Evolutionary conservation across 2,113 vertebrate species (phyloP).

Genomic region (Ardeotis arabs): DNA sequence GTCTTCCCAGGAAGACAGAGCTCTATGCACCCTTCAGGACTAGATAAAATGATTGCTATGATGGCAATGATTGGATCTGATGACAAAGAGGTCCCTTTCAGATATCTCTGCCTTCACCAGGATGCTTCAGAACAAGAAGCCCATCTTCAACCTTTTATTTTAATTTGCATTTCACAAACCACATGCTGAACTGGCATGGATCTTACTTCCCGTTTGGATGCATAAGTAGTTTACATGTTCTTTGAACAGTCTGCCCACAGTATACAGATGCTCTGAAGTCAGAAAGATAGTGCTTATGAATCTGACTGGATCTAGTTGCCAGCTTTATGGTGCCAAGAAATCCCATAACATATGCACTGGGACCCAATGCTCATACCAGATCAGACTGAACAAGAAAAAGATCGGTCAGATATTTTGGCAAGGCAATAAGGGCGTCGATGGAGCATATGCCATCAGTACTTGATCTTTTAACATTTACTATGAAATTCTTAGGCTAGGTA

Average conservation of each 20-base stretch:
- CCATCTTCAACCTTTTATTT: slow-evolving; percentile 37
- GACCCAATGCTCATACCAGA: background rate
- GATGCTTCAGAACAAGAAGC: background rate
- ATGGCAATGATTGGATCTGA: background rate
- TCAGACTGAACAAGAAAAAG: background rate
- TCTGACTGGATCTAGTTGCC: slow-evolving; percentile 16
- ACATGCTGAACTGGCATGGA: slow-evolving; percentile 11
- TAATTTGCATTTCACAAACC: slow-evolving; percentile 42
- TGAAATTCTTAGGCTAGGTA: background rate
- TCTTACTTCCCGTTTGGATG: slow-evolving; percentile 23
- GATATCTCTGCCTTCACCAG: background rate
- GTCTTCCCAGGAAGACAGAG: accelerated
- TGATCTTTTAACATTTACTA: background rate
- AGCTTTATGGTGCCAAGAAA: slow-evolving; percentile 12
- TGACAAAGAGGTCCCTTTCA: background rate
- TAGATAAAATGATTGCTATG: background rate
- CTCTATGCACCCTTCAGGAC: background rate
- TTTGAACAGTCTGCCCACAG: slow-evolving; percentile 51
- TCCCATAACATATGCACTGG: background rate
- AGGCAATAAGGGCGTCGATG: background rate
- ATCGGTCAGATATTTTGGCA: slow-evolving; percentile 14
- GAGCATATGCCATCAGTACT: background rate
- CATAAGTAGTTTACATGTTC: slow-evolving; percentile 33
- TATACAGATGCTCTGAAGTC: slow-evolving; percentile 58
- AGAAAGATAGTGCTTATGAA: slow-evolving; percentile 6